Evolutionary conservation across 2,888 invertebrate genomes (phyloP), one percentile per base, ranked within the genome.

Genomic region (Brachyptera putata): DNA sequence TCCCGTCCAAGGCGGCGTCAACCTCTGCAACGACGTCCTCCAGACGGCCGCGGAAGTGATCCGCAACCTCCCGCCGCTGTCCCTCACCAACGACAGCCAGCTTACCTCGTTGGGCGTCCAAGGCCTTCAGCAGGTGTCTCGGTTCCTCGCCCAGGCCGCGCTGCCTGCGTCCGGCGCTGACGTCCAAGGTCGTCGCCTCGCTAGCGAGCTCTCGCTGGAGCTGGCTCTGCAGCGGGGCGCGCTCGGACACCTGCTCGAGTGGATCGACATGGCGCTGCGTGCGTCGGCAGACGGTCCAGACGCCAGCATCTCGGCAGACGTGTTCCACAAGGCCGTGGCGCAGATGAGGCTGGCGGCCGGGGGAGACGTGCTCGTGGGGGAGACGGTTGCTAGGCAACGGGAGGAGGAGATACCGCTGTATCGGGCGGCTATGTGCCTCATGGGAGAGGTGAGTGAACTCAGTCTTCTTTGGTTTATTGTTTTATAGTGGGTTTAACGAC

Each of bases 171-270:
- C 78, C 7, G 76, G 77, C 18, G 80, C 80, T 2, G 30, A 30
- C n/a, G n/a, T n/a, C n/a, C n/a, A n/a, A n/a, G n/a, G n/a, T n/a
- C n/a, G n/a, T n/a, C n/a, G n/a, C n/a, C 66, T 77, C 24, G 75
- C 77, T 1, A 72, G 74, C 24, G 83, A 84, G 71, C 71, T 84
- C 56, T 73, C 83, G 64, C 69, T 84, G 41, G 76, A 79, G 3
- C 68, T 84, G 39, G 80, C 82, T 13, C 71, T 82, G 26, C 84
- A 84, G 73, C 70, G 84, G 65, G 84, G 84, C 16, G 81, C 81
- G 11, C 73, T 84, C 18, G 71, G 80, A 41, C 80, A 80, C 69
- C 70, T 84, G 21, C 71, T 84, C 48, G 81, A 84, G 67, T 84
- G 84, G 84, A 78, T 84, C 49, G 79, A 82, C 63, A 77, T 83